Conservation (phyloP, 1,140 invertebrate genomes). For the Polypedilum pembai region DNA sequence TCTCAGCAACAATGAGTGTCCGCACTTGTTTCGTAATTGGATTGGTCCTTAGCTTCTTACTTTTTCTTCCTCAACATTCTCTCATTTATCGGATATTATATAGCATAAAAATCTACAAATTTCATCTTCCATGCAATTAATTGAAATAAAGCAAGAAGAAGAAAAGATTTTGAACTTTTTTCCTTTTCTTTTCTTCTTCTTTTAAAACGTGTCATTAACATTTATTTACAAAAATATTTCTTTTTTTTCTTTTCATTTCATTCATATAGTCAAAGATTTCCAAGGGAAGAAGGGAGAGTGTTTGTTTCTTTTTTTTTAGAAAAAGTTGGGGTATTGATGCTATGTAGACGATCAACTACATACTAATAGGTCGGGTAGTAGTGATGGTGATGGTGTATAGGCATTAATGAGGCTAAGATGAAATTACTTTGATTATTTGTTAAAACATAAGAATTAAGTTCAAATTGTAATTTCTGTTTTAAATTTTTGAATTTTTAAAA, state of each 20-base stretch:
- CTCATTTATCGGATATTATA: not conserved
- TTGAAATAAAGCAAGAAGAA: not conserved
- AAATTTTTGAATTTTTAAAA: no score
- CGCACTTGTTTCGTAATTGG: conserved; percentile 21
- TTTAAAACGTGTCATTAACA: conserved; percentile 27
- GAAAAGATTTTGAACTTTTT: not conserved
- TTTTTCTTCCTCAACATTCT: not conserved
- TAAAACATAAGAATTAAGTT: no score
- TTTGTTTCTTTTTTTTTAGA: no score
- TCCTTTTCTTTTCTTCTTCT: not conserved
- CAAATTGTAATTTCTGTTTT: no score
- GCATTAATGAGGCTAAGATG: no score
- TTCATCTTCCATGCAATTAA: not conserved
- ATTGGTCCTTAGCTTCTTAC: conserved; percentile 23
- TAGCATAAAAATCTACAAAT: conserved; percentile 12
- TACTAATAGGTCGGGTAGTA: no score
- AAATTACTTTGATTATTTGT: no score
- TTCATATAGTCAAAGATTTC: not conserved
- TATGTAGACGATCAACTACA: no score
- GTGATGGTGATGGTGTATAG: no score
- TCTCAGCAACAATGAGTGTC: conserved; percentile 1
- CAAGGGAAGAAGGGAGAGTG: no score
- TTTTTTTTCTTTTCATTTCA: not conserved
- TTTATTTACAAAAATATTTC: conserved; percentile 26
- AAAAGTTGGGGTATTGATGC: no score